Base-by-base conservation (phyloP, 1,140 invertebrate genomes). In the Heliconius congener region DNA sequence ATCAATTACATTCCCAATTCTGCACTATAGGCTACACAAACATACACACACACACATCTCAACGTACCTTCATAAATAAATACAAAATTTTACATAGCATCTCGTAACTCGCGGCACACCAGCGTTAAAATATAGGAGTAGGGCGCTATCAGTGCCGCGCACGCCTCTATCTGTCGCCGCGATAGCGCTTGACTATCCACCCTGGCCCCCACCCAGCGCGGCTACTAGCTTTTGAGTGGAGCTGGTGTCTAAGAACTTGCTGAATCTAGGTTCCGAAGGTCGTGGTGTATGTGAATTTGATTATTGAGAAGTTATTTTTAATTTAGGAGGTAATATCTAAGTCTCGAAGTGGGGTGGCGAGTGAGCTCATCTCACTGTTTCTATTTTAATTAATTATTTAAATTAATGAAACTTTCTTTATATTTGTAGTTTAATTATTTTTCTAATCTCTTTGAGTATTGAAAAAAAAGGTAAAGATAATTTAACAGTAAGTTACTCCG, bases 111-210 rank as follows among this genome's bases (percentile, higher is more conserved):
- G 66, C 23, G 71, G 77, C 76, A 70, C 34, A 73, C 71, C 50
- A 78, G 74, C 74, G 81, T 82, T 83, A 82, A 87, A 87, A 85
- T 85, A 86, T 82, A 80, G 66, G 82, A 80, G 78, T 79, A 76
- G 71, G 79, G 77, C 75, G 77, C 85, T 88, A 88, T 88, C 87
- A 81, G 82, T n/a, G 34, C 73, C 81, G 86, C 83, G 86, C 86
- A 90, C 85, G 85, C 86, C 81, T 80, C 81, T 86, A 88, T 90
- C 87, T 82, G 73, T 30, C 73, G 74, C 79, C 78, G 80, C 81
- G 85, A 90, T 87, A 87, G 80, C 84, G 80, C 77, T 77, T 75
- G 76, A 80, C 78, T 82, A 76, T 72, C 66, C 76, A 77, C 79
- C 82, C 74, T 77, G 72, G 50, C 50, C 50, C 18, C 66, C 75